Conservation (phyloP, 2,113 vertebrate species). For the Podilymbus podiceps region DNA sequence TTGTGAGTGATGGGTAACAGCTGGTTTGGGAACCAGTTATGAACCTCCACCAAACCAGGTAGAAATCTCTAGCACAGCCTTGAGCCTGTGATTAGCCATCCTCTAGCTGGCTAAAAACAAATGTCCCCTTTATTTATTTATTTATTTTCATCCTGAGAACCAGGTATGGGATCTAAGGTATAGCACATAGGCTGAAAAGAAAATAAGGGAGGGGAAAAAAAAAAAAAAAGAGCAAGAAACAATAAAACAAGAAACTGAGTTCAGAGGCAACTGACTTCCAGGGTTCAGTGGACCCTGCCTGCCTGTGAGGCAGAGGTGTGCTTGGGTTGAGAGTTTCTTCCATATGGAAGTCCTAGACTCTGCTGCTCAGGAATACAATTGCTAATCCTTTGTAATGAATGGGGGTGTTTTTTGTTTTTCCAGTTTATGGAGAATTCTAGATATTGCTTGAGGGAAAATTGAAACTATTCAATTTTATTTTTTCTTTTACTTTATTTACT, state of each 20-base stretch:
- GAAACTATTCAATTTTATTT: background rate
- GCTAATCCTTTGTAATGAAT: background rate
- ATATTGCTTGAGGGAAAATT: background rate
- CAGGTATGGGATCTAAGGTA: background rate
- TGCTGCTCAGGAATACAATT: background rate
- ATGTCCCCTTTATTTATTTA: background rate
- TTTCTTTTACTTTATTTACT: background rate
- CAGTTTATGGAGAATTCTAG: background rate
- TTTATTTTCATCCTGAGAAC: background rate
- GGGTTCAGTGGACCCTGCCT: background rate
- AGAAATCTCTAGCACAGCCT: background rate
- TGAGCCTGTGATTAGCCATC: background rate
- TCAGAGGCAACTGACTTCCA: background rate
- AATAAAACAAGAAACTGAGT: background rate
- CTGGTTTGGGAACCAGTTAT: background rate
- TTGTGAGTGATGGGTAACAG: constrained; percentile 8
- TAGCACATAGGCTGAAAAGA: background rate
- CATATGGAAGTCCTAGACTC: background rate
- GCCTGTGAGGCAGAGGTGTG: background rate
- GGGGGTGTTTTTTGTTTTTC: background rate
- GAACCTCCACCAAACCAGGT: background rate
- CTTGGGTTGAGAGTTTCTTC: background rate
- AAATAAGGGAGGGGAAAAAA: background rate
- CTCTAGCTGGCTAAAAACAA: background rate
- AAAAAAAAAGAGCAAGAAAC: background rate